Percentiles rank a stretch among this genome's conserved stretches.
These are phyloP conservation scores for Halcyon leucocephala DNA, from an alignment of 2,797 vertebrate species.

Conservation along the genomic window DNA sequence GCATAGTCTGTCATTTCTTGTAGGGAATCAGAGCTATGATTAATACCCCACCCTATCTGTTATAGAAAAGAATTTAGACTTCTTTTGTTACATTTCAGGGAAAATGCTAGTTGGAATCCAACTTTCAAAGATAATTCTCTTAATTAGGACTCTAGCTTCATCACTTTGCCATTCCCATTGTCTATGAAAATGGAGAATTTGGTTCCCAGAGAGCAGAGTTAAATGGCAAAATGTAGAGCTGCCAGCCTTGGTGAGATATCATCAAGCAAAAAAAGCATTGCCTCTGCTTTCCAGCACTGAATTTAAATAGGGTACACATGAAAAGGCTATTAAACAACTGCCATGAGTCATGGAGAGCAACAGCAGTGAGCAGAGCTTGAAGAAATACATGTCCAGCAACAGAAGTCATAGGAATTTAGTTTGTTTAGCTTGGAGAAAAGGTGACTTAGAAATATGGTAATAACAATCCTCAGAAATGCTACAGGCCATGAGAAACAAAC, in stretches of 20 bases:
- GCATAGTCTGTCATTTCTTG: neutral
- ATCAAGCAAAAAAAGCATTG: neutral
- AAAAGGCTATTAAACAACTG: neutral
- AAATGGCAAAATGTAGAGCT: neutral
- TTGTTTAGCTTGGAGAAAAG: neutral
- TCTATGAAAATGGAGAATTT: neutral
- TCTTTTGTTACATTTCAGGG: neutral
- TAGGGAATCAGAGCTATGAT: neutral
- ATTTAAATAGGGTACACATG: neutral
- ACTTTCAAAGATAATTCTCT: neutral
- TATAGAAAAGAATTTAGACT: neutral
- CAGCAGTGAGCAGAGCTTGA: neutral
- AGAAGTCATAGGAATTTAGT: neutral
- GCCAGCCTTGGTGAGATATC: neutral
- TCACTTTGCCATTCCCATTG: neutral
- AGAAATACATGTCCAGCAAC: neutral
- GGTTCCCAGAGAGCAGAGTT: neutral
- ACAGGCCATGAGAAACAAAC: neutral
- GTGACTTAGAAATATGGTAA: neutral
- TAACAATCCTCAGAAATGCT: neutral
- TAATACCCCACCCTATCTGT: neutral
- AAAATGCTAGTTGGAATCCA: neutral
- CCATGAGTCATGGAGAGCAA: neutral
- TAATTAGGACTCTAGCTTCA: neutral
- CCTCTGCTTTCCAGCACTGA: neutral